A percentile compares a stretch with the other conserved stretches of the same genome.
Conservation (phyloP, 2,888 invertebrate genomes). For the Sinopyrophorus schimmeli region DNA sequence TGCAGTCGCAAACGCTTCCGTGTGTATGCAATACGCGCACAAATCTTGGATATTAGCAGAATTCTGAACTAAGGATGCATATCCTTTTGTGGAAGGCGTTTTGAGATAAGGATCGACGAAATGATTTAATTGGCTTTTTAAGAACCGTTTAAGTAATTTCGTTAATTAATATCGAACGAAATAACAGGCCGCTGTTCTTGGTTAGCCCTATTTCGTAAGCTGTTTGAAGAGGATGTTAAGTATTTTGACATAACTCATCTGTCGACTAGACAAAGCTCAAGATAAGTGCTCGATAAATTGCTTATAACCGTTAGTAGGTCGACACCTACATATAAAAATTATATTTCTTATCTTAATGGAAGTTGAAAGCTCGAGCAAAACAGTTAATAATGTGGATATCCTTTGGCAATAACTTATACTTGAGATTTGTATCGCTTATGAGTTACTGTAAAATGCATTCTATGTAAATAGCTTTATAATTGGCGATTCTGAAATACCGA, state of each 20-base stretch:
- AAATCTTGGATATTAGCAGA: conserved; percentile 6
- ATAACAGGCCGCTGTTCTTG: conserved; percentile 14
- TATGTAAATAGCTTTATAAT: no score
- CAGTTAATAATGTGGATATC: no score
- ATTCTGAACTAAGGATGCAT: background rate
- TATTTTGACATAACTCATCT: conserved; percentile 10
- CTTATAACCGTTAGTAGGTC: conserved; percentile 16
- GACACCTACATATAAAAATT: conserved; percentile 9
- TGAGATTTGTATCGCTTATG: no score
- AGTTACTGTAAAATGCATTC: no score
- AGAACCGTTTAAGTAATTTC: conserved; percentile 13
- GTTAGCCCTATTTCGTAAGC: conserved; percentile 4
- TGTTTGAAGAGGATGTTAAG: conserved; percentile 10
- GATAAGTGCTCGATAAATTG: conserved; percentile 8
- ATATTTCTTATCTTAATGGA: background rate
- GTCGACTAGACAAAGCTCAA: background rate
- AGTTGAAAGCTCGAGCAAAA: no score
- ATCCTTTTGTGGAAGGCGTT: conserved; percentile 1
- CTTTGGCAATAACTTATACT: no score
- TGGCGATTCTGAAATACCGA: no score
- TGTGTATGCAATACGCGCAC: conserved; percentile 1
- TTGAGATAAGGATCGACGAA: conserved; percentile 13
- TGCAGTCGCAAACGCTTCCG: no score
- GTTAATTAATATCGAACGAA: conserved; percentile 15
- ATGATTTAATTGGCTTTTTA: conserved; percentile 14